Conservation (phyloP, 2,888 invertebrate genomes). For the Temnothorax ravouxi region DNA sequence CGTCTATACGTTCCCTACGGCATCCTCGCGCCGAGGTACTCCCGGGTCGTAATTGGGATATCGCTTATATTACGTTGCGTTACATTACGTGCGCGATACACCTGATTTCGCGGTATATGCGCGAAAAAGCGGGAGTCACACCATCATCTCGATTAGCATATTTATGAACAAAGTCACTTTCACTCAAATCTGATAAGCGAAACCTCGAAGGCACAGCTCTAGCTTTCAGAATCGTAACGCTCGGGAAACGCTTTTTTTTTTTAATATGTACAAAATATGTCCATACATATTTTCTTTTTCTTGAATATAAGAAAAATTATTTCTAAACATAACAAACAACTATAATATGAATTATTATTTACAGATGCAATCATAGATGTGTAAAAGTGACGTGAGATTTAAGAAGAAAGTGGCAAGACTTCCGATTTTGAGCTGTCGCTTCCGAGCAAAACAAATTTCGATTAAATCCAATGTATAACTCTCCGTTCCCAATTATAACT, state of each 20-base stretch:
- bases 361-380: neutral
- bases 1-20: constrained; percentile 56
- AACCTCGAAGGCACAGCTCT: neutral
- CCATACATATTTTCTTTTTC: neutral
- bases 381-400: neutral
- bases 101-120: constrained; percentile 27
- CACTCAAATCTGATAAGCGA: constrained; percentile 12
- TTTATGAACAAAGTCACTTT: constrained; percentile 19
- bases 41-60: constrained; percentile 73
- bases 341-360: neutral
- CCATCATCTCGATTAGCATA: constrained; percentile 19
- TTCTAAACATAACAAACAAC: neutral
- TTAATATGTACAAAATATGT: neutral
- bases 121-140: constrained; percentile 36
- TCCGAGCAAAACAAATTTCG: neutral
- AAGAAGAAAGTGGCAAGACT: neutral
- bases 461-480: neutral
- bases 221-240: neutral
- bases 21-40: constrained; percentile 65
- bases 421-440: neutral
- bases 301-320: neutral
- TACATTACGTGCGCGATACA: constrained; percentile 52
- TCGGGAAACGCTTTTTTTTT: neutral
- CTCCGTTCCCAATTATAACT: neutral
- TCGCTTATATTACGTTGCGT: constrained; percentile 68